These are phyloP conservation scores for Cheilinus undulatus DNA, from an alignment of 2,113 vertebrate species.

Conservation along the genomic window DNA sequence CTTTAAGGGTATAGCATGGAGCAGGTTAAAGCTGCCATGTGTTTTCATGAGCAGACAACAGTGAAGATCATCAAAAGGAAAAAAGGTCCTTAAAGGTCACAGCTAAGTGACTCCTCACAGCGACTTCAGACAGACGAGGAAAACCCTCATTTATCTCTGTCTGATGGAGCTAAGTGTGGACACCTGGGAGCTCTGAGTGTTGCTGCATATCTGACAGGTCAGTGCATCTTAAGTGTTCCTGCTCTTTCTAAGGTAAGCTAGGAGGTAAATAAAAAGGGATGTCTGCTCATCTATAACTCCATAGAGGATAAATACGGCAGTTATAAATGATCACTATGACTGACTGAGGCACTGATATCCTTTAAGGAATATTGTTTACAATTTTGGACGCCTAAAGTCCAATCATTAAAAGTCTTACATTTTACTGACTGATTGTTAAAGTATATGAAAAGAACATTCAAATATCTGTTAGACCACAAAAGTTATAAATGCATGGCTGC, in stretches of 20 bases:
- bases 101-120: constrained; percentile 56
- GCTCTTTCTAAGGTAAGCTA: no score
- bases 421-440: no score
- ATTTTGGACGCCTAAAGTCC: no score
- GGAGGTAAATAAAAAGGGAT: constrained; percentile 13
- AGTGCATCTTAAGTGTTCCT: constrained; percentile 41
- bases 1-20: background rate
- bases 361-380: no score
- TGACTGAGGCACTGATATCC: no score
- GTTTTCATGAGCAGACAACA: constrained; percentile 13
- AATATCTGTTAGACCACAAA: no score
- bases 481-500: no score
- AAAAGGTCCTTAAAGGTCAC: constrained; percentile 29
- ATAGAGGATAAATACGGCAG: no score
- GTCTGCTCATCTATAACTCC: background rate
- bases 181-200: constrained; percentile 52
- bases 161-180: constrained; percentile 42
- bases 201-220: constrained; percentile 6
- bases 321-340: no score
- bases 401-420: no score
- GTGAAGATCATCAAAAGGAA: constrained; percentile 55
- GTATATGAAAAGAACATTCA: no score
- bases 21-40: constrained; percentile 44
- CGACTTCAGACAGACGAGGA: constrained; percentile 22
- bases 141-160: constrained; percentile 59